Conservation (phyloP, 2,113 vertebrate genomes). For the Cisticola juncidis region DNA sequence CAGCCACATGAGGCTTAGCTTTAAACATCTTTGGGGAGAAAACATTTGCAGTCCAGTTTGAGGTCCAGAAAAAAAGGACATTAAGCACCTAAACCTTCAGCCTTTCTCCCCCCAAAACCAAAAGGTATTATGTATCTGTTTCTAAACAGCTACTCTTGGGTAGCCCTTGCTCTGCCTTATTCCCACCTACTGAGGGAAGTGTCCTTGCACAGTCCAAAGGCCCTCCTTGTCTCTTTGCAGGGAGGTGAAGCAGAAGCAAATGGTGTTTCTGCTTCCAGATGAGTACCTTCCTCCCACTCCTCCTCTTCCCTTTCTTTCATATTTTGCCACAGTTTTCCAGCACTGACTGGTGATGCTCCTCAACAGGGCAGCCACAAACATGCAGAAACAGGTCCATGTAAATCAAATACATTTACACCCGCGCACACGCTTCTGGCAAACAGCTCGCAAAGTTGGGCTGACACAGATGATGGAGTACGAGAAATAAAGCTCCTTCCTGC, state of each 20-base stretch:
- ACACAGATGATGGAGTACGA: rapidly evolving
- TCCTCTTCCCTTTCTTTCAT: neutral
- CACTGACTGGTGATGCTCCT: neutral
- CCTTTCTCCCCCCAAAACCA: neutral
- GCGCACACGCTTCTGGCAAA: rapidly evolving
- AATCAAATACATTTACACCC: neutral
- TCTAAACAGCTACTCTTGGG: neutral
- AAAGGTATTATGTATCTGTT: neutral
- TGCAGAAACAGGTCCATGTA: rapidly evolving
- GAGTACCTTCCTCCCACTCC: neutral
- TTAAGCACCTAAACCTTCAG: neutral
- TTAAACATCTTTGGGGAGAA: neutral
- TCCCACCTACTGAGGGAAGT: neutral
- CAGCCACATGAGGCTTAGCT: neutral
- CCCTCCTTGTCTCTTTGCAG: neutral
- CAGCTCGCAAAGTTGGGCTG: neutral
- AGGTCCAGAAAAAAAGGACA: neutral
- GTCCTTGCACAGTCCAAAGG: neutral
- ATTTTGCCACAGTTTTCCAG: neutral
- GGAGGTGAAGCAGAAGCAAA: neutral
- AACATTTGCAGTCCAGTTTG: neutral
- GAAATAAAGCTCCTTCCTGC: neutral
- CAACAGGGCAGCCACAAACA: neutral
- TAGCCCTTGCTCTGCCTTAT: neutral
- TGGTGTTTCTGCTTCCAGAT: neutral